Percentiles rank a stretch among this genome's conserved stretches.
These are phyloP conservation scores for Drosophila kokeensis DNA, from an alignment of 2,888 invertebrate species.

Conservation along the genomic window DNA sequence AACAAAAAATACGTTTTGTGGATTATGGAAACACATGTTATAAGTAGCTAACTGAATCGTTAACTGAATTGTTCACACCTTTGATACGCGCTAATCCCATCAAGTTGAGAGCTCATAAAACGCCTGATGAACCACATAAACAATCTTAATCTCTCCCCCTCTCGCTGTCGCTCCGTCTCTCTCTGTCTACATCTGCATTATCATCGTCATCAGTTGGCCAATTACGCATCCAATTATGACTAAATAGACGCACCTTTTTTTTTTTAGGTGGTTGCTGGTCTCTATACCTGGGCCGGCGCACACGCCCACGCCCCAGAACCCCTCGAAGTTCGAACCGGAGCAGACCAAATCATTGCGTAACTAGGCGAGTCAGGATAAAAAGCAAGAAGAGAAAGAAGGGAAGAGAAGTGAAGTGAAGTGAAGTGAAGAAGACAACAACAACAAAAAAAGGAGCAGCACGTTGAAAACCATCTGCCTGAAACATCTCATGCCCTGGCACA, in stretches of 20 bases:
- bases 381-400: neutral
- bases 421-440: neutral
- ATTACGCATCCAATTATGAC: conserved; percentile 77
- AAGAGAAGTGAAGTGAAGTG: neutral
- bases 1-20: neutral
- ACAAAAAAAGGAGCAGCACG: conserved; percentile 43
- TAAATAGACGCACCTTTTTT: conserved; percentile 76
- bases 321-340: conserved; percentile 3
- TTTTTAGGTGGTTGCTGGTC: neutral
- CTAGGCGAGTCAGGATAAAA: conserved; percentile 40
- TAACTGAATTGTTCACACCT: conserved; percentile 32
- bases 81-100: conserved; percentile 1
- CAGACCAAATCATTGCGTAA: conserved; percentile 74
- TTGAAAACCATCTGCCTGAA: conserved; percentile 63
- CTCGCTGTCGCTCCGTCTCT: neutral
- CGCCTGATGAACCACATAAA: conserved; percentile 27
- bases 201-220: conserved; percentile 44
- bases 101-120: conserved; percentile 12
- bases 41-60: conserved; percentile 3
- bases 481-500: conserved; percentile 11
- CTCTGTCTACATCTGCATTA: conserved; percentile 23
- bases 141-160: neutral
- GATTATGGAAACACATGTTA: neutral
- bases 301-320: conserved; percentile 20
- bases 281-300: conserved; percentile 6